Evolutionary conservation across 2,797 vertebrate genomes (phyloP).

Genomic region (Periophthalmus magnuspinnatus): DNA sequence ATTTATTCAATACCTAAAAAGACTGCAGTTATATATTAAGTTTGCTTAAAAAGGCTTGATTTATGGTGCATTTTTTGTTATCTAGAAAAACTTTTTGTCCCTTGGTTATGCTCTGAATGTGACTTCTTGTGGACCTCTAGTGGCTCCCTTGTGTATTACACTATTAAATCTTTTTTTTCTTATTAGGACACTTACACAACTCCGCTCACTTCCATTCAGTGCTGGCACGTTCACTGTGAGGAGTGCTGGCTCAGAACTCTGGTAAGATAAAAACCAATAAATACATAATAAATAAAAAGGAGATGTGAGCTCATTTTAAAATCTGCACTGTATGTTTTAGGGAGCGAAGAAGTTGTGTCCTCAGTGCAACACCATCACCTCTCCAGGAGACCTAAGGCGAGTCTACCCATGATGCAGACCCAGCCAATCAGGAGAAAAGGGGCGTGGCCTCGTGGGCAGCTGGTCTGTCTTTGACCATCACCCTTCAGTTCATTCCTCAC

Average conservation of each 20-base stretch:
- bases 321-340: slow-evolving; percentile 42
- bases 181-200: slow-evolving; percentile 81
- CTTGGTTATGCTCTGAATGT: background rate
- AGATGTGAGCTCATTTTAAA: background rate
- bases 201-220: slow-evolving; percentile 85
- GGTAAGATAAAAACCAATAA: slow-evolving; percentile 61
- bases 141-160: slow-evolving; percentile 42
- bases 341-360: slow-evolving; percentile 86
- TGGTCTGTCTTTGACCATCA: slow-evolving; percentile 65
- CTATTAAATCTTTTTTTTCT: slow-evolving; percentile 6
- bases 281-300: background rate
- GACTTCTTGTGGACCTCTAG: slow-evolving; percentile 59
- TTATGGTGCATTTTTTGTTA: background rate
- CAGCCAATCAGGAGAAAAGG: background rate
- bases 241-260: slow-evolving; percentile 85
- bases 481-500: slow-evolving; percentile 23
- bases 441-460: slow-evolving; percentile 55
- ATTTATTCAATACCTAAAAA: too few relatives aligned
- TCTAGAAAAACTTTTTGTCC: background rate
- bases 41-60: background rate
- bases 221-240: slow-evolving; percentile 88
- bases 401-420: slow-evolving; percentile 79
- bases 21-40: too few relatives aligned
- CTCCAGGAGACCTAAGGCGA: slow-evolving; percentile 82
- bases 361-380: slow-evolving; percentile 86